A percentile compares a stretch with the other conserved stretches of the same genome.
phyloP scores from a whole-genome alignment of 2,888 invertebrate genomes.

The Zhengitettix transpicula region DNA sequence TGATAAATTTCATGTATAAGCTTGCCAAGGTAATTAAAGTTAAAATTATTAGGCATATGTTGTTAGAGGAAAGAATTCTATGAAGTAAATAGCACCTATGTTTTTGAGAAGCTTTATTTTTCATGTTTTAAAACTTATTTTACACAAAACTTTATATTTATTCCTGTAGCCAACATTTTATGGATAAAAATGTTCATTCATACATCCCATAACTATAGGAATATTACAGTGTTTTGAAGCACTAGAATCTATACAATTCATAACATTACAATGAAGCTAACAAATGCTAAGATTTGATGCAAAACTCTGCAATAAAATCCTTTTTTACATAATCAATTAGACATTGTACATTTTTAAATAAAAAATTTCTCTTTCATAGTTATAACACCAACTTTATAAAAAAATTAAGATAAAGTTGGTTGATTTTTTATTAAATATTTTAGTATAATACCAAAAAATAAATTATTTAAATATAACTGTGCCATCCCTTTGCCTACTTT shows the following conservation, averaged over 20 bases:
- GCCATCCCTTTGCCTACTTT: slow-evolving; percentile 8
- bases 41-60: too few species aligned
- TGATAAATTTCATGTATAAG: background rate
- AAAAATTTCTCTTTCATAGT: slow-evolving; percentile 6
- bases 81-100: background rate
- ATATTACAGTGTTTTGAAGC: slow-evolving; percentile 9
- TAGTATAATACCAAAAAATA: slow-evolving; percentile 13
- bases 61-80: background rate
- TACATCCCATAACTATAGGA: slow-evolving; percentile 1
- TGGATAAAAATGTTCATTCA: background rate
- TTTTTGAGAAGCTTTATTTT: background rate
- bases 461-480: slow-evolving; percentile 13
- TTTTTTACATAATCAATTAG: slow-evolving; percentile 8
- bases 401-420: slow-evolving; percentile 10
- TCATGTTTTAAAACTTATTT: slow-evolving; percentile 11
- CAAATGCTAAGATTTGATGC: slow-evolving; percentile 13
- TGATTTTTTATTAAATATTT: slow-evolving; percentile 10
- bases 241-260: slow-evolving; percentile 9
- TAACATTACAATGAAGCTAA: slow-evolving; percentile 13
- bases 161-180: slow-evolving; percentile 4
- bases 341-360: slow-evolving; percentile 9
- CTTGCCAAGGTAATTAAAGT: background rate
- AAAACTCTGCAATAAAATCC: slow-evolving; percentile 12
- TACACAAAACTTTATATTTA: slow-evolving; percentile 11
- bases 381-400: slow-evolving; percentile 6